phyloP scores from a whole-genome alignment of 64 coral and sea anemone genomes.

The Montipora efflorescens region DNA sequence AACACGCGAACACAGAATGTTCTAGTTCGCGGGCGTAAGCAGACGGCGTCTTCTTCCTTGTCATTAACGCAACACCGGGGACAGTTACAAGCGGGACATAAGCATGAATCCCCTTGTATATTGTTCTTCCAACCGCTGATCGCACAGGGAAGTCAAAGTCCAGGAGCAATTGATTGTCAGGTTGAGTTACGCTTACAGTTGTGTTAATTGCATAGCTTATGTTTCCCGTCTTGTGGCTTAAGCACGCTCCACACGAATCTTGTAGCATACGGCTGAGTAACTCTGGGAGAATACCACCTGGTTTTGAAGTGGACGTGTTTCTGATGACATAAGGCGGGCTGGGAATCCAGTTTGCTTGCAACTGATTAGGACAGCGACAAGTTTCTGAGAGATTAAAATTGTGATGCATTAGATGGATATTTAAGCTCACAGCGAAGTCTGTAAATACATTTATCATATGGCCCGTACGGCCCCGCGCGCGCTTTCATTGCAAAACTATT shows the following conservation, averaged over 20 bases:
- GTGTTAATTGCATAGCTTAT: constrained; percentile 44
- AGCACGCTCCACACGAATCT: constrained; percentile 34
- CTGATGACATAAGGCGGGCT: constrained; percentile 58
- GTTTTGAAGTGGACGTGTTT: neutral
- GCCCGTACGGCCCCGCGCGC: too few species aligned
- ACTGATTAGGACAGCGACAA: constrained; percentile 50
- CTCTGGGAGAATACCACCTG: constrained; percentile 52
- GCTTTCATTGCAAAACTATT: too few species aligned
- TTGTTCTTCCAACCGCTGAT: constrained; percentile 22
- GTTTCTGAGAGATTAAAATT: constrained; percentile 37
- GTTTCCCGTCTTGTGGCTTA: constrained; percentile 6
- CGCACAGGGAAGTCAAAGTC: constrained; percentile 69
- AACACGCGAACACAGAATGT: constrained; percentile 45
- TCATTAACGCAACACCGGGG: constrained; percentile 75
- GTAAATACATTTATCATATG: too few species aligned
- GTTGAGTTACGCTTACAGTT: neutral
- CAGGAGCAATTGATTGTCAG: neutral
- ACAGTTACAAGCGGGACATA: constrained; percentile 74
- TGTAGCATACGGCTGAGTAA: constrained; percentile 52
- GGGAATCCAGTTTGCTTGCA: constrained; percentile 54
- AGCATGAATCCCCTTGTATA: neutral
- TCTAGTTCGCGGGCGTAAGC: constrained; percentile 54
- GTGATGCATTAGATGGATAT: neutral
- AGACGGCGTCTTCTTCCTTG: constrained; percentile 40
- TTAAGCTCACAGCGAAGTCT: too few species aligned